Evolutionary conservation across 2,797 vertebrate genomes (phyloP).

Genomic region (Peromyscus melanophrys): DNA sequence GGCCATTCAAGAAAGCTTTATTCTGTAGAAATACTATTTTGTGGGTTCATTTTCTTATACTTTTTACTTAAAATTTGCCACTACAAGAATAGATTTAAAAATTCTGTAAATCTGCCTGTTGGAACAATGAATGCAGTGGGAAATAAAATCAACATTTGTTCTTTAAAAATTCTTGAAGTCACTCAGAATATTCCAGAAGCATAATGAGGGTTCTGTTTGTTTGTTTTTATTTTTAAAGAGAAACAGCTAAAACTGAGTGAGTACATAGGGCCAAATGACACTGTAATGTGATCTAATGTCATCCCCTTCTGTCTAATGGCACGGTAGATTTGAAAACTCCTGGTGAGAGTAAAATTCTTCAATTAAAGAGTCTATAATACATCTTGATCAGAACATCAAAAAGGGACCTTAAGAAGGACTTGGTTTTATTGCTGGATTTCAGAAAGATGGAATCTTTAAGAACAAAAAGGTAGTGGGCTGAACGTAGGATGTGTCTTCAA

Average conservation of each 20-base stretch:
- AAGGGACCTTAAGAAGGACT: neutral
- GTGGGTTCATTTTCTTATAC: neutral
- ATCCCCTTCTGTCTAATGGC: neutral
- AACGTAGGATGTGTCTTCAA: neutral
- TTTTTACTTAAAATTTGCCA: constrained; percentile 4
- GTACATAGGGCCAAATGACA: neutral
- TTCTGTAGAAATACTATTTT: neutral
- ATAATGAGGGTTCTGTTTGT: neutral
- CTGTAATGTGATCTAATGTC: neutral
- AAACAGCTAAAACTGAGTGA: neutral
- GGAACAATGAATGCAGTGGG: neutral
- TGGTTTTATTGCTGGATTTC: neutral
- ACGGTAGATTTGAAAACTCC: neutral
- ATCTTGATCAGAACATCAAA: neutral
- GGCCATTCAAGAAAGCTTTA: neutral
- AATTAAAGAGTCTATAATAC: neutral
- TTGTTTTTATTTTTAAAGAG: neutral
- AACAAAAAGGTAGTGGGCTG: neutral
- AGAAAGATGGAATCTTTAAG: neutral
- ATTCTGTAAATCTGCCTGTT: neutral
- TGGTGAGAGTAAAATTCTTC: constrained; percentile 6
- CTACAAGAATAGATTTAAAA: neutral
- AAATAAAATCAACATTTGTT: constrained; percentile 9
- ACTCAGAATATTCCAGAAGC: neutral
- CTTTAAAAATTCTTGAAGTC: constrained; percentile 10